Conservation (phyloP, 2,888 invertebrate genomes). For the Steinernema hermaphroditum region DNA sequence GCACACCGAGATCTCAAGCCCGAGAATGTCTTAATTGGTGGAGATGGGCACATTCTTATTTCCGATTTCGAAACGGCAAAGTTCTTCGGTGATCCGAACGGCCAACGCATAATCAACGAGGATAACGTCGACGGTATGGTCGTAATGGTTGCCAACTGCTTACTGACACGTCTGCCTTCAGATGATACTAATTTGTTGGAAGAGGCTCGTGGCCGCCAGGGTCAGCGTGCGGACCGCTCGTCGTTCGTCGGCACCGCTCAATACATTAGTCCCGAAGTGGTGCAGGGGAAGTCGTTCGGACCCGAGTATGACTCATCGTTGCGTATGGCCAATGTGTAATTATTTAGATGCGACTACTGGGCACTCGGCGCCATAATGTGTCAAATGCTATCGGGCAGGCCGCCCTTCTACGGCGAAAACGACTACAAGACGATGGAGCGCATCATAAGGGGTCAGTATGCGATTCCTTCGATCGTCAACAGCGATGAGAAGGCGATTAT, state of each 20-base stretch:
- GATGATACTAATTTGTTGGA: background rate
- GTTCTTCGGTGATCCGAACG: slow-evolving; percentile 41
- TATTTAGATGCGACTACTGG: slow-evolving; percentile 83
- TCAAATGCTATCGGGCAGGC: slow-evolving; percentile 90
- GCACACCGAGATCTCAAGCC: slow-evolving; percentile 82
- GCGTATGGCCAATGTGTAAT: background rate
- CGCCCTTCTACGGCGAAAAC: slow-evolving; percentile 84
- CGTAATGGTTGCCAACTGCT: background rate
- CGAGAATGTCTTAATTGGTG: slow-evolving; percentile 92
- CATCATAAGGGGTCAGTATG: slow-evolving; percentile 72
- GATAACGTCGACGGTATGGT: background rate
- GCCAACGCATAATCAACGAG: slow-evolving; percentile 13
- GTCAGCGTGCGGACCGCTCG: slow-evolving; percentile 39
- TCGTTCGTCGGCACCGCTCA: slow-evolving; percentile 96
- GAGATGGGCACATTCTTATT: slow-evolving; percentile 91
- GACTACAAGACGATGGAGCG: slow-evolving; percentile 96
- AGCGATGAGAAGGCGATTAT: background rate
- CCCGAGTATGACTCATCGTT: slow-evolving; percentile 43
- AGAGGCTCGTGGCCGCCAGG: background rate
- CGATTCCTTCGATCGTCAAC: slow-evolving; percentile 36
- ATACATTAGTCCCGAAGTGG: slow-evolving; percentile 94
- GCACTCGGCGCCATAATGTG: slow-evolving; percentile 76
- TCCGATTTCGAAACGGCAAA: slow-evolving; percentile 95
- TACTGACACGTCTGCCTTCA: background rate
- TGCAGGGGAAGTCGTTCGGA: slow-evolving; percentile 70